Conservation (phyloP, 1,140 invertebrate species). For the Trichonephila clavata region DNA sequence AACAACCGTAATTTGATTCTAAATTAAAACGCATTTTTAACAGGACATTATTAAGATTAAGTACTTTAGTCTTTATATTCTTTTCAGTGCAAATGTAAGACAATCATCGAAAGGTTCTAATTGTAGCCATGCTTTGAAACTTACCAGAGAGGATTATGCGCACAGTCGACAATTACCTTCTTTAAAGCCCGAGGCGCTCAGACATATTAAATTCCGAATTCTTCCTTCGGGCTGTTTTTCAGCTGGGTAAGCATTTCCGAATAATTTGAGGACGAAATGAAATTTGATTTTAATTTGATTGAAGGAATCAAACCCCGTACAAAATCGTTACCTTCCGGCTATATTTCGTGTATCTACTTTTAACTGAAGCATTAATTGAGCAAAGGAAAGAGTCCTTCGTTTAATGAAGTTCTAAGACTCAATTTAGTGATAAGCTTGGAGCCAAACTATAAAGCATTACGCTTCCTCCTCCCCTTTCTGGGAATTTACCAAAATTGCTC, state of each 20-base stretch:
- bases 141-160: neutral
- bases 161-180: neutral
- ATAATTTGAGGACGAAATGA: constrained; percentile 61
- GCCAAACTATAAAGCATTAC: constrained; percentile 57
- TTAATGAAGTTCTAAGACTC: constrained; percentile 65
- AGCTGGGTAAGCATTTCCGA: constrained; percentile 52
- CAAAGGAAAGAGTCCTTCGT: constrained; percentile 33
- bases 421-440: constrained; percentile 57
- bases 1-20: no score
- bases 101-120: neutral
- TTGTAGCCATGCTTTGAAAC: neutral
- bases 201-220: constrained; percentile 60
- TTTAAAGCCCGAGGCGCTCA: neutral
- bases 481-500: constrained; percentile 64
- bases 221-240: constrained; percentile 64
- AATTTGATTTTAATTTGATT: constrained; percentile 74
- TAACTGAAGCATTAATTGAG: constrained; percentile 47
- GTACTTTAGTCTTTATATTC: no score
- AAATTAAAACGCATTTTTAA: no score
- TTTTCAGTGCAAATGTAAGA: neutral
- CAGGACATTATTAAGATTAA: no score
- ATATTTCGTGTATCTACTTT: constrained; percentile 41
- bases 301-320: constrained; percentile 14
- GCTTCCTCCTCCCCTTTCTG: neutral
- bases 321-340: constrained; percentile 52